Evolutionary conservation across 2,113 vertebrate species (phyloP).

Genomic region (Malurus alboscapulatus): DNA sequence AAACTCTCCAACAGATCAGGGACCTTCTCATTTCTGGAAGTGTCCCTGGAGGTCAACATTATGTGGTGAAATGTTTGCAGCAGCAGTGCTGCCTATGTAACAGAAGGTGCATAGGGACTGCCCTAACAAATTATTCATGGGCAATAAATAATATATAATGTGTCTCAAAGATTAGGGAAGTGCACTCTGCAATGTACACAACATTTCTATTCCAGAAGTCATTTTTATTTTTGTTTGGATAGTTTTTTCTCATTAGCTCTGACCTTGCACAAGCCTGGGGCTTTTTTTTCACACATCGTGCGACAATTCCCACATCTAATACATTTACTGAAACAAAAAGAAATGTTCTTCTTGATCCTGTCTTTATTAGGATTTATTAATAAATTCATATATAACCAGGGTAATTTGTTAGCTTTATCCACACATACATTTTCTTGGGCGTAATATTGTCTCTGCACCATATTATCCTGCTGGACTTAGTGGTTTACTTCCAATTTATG

Average conservation of each 20-base stretch:
- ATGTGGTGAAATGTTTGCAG: background rate
- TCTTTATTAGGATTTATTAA: background rate
- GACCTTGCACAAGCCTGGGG: background rate
- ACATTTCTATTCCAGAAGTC: background rate
- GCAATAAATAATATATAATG: constrained; percentile 53
- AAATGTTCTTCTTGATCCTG: background rate
- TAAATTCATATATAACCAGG: background rate
- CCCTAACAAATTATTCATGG: constrained; percentile 39
- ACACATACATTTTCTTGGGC: background rate
- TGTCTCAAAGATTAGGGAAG: constrained; percentile 11
- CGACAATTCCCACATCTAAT: background rate
- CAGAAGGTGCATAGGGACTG: background rate
- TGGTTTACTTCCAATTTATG: background rate
- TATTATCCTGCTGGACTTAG: background rate
- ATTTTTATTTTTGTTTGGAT: background rate
- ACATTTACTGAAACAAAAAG: background rate
- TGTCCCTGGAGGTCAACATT: background rate
- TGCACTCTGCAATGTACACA: background rate
- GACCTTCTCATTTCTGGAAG: background rate
- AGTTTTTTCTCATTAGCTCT: background rate
- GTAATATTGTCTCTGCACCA: background rate
- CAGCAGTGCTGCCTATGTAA: background rate
- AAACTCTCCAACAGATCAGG: background rate
- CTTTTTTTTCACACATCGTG: background rate
- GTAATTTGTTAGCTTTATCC: background rate